phyloP scores from a whole-genome alignment of 2,888 invertebrate species.

The Aelia acuminata region DNA sequence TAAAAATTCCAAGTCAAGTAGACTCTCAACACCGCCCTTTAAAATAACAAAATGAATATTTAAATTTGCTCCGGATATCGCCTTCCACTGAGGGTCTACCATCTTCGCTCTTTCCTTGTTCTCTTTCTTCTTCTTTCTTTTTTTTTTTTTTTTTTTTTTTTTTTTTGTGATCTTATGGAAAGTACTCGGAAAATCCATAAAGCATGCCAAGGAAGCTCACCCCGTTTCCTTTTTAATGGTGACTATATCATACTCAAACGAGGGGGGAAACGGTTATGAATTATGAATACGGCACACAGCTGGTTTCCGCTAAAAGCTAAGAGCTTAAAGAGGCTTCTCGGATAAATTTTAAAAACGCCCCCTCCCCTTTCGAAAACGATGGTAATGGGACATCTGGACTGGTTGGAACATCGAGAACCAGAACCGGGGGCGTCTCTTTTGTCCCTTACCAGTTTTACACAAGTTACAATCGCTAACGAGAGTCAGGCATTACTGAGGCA shows the following conservation, averaged over 20 bases:
- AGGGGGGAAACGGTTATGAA: neutral
- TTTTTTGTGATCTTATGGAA: neutral
- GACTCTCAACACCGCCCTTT: neutral
- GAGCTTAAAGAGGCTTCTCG: neutral
- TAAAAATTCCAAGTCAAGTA: neutral
- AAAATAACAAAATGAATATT: slow-evolving; percentile 42
- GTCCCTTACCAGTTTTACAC: neutral
- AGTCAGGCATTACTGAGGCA: neutral
- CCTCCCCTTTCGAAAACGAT: neutral
- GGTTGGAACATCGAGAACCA: neutral
- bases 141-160: neutral
- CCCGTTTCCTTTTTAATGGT: neutral
- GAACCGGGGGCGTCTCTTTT: neutral
- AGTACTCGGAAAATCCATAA: neutral
- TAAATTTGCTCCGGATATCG: slow-evolving; percentile 2
- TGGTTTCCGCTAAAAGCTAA: slow-evolving; percentile 44
- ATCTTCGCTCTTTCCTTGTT: neutral
- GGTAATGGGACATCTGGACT: neutral
- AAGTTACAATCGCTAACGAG: neutral
- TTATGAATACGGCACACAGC: slow-evolving; percentile 35
- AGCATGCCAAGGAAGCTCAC: neutral
- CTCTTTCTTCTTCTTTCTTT: neutral
- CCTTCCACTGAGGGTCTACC: neutral
- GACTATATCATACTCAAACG: slow-evolving; percentile 21
- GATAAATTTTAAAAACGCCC: neutral